These are phyloP conservation scores for Chloebia gouldiae DNA, from an alignment of 2,113 vertebrate genomes.

Conservation along the genomic window DNA sequence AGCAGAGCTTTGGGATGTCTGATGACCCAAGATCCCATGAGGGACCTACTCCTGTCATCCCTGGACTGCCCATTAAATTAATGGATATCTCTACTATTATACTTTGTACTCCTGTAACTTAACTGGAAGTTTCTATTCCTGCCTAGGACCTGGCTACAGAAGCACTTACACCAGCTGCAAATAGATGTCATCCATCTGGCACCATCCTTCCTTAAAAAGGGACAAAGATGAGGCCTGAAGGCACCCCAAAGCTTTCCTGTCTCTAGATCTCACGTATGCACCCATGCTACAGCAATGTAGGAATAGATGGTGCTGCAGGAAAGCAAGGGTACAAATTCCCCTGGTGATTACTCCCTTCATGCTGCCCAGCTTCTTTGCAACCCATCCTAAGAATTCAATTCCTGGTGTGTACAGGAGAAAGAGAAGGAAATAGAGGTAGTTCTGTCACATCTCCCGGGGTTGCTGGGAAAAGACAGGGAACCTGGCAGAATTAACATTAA, in stretches of 20 bases:
- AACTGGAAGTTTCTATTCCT: background rate
- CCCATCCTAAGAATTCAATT: background rate
- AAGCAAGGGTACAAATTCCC: background rate
- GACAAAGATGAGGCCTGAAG: background rate
- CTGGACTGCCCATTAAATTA: background rate
- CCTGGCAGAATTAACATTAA: background rate
- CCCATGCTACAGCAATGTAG: background rate
- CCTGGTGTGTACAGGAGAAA: background rate
- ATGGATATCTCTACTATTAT: background rate
- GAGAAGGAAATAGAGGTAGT: background rate
- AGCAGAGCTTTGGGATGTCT: background rate
- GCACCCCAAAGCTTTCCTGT: background rate
- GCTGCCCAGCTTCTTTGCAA: background rate
- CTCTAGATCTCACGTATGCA: background rate
- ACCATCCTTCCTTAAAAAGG: background rate
- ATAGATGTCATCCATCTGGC: background rate
- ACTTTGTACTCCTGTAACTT: background rate
- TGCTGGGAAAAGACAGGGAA: background rate
- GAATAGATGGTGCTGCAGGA: background rate
- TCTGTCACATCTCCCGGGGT: fast-evolving
- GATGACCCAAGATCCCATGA: background rate
- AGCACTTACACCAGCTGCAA: background rate
- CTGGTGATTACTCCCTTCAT: background rate
- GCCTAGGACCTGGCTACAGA: background rate
- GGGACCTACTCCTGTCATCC: no score